Conservation (phyloP, 2,113 vertebrate species). For the Ageneiosus marmoratus region DNA sequence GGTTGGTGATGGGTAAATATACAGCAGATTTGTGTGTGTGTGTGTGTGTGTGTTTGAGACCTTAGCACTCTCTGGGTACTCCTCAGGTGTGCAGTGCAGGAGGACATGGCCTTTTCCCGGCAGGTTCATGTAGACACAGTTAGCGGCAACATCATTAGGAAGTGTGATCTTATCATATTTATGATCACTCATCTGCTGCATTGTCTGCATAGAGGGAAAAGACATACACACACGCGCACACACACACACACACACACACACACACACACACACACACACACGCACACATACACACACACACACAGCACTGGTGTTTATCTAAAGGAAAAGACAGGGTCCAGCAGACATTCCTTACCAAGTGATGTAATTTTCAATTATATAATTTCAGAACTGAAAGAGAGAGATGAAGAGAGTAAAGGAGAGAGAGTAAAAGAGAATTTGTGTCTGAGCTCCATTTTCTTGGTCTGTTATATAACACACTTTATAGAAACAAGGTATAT, state of each 20-base stretch:
- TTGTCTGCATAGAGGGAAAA: conserved; percentile 74
- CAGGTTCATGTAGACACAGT: conserved; percentile 92
- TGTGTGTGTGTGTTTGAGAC: conserved; percentile 53
- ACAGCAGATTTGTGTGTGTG: neutral
- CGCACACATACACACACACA: conserved; percentile 28
- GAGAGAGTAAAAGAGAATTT: neutral
- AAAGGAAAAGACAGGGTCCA: conserved; percentile 7
- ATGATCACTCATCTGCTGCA: conserved; percentile 97
- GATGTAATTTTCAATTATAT: conserved; percentile 31
- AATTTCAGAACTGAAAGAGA: neutral
- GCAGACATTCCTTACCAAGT: conserved; percentile 20
- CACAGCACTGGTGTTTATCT: conserved; percentile 21
- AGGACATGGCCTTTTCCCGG: conserved; percentile 89
- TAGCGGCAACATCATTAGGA: conserved; percentile 88
- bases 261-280: conserved; percentile 32
- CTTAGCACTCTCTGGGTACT: conserved; percentile 90
- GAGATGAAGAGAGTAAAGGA: neutral
- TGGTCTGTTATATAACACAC: neutral
- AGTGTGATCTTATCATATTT: conserved; percentile 94
- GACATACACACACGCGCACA: conserved; percentile 22
- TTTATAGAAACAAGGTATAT: neutral
- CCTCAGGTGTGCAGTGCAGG: conserved; percentile 83
- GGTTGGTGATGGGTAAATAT: neutral
- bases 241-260: conserved; percentile 31
- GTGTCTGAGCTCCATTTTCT: neutral